Conservation (phyloP, 1,140 invertebrate species). For the Diabrotica undecimpunctata region DNA sequence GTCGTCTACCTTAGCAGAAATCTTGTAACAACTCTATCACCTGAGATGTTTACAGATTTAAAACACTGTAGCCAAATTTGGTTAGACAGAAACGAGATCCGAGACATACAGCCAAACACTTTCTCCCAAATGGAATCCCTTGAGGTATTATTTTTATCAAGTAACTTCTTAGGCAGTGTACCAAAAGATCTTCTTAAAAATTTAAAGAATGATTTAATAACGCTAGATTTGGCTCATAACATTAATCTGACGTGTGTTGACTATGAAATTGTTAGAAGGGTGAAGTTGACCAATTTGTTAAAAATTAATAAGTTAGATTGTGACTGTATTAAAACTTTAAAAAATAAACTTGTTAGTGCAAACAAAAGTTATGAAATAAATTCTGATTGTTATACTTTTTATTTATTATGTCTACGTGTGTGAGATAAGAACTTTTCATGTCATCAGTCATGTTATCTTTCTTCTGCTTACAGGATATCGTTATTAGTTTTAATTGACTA, state of each 20-base stretch:
- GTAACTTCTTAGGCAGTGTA: slow-evolving; percentile 32
- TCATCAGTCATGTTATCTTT: no score
- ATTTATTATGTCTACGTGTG: no score
- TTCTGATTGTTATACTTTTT: background rate
- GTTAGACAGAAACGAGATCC: slow-evolving; percentile 37
- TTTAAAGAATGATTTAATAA: slow-evolving; percentile 17
- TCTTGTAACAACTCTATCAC: slow-evolving; percentile 33
- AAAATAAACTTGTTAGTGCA: slow-evolving; percentile 3
- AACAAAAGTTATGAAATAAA: slow-evolving; percentile 14
- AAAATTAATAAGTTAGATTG: slow-evolving; percentile 27
- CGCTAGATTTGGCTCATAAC: slow-evolving; percentile 29
- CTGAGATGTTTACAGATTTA: slow-evolving; percentile 32
- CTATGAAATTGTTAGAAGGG: slow-evolving; percentile 23
- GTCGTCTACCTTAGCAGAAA: slow-evolving; percentile 42
- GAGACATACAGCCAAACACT: slow-evolving; percentile 21
- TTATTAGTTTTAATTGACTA: no score
- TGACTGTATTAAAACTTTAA: slow-evolving; percentile 22
- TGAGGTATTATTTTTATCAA: slow-evolving; percentile 28
- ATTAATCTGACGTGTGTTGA: slow-evolving; percentile 28
- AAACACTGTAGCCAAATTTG: slow-evolving; percentile 32
- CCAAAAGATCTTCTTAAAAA: slow-evolving; percentile 22
- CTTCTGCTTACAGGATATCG: no score
- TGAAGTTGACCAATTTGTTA: slow-evolving; percentile 21
- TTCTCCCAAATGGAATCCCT: slow-evolving; percentile 31
- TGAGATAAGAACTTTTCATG: no score